Percentiles rank a stretch among this genome's conserved stretches.
phyloP scores from a whole-genome alignment of 2,113 vertebrate species.

The Hiodon tergisus region DNA sequence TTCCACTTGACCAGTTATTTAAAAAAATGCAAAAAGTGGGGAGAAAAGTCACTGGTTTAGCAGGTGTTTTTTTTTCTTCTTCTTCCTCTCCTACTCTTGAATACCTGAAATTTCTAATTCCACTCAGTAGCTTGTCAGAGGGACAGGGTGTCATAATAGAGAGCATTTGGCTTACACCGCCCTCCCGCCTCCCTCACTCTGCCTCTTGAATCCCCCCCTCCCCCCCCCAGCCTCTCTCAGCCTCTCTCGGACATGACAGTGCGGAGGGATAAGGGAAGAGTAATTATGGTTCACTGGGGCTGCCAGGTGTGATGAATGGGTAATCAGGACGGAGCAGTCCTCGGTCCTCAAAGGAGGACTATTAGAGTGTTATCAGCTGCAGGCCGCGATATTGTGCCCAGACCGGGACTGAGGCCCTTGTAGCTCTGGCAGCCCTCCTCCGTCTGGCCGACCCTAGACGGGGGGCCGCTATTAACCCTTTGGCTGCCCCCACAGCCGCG shows the following conservation, averaged over 20 bases:
- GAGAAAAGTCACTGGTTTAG: not conserved
- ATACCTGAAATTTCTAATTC: slow-evolving; percentile 71
- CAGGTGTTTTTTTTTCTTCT: slow-evolving; percentile 23
- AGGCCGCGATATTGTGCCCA: slow-evolving; percentile 70
- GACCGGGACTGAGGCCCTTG: slow-evolving; percentile 72
- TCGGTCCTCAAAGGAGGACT: slow-evolving; percentile 93
- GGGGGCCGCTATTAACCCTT: slow-evolving; percentile 34
- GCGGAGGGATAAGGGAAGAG: slow-evolving; percentile 95
- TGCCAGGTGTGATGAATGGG: slow-evolving; percentile 99
- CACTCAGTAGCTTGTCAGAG: slow-evolving; percentile 71
- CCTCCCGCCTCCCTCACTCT: slow-evolving; percentile 10
- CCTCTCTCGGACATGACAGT: slow-evolving; percentile 89
- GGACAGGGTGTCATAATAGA: slow-evolving; percentile 78
- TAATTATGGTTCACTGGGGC: slow-evolving; percentile 99
- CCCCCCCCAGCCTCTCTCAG: slow-evolving; percentile 34
- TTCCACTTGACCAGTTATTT: slow-evolving; percentile 26
- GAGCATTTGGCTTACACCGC: slow-evolving; percentile 55
- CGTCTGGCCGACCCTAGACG: slow-evolving; percentile 33
- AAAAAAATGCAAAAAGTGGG: slow-evolving; percentile 28
- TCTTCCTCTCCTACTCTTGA: slow-evolving; percentile 74
- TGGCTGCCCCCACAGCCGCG: slow-evolving; percentile 17
- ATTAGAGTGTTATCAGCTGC: slow-evolving; percentile 98
- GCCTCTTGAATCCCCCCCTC: slow-evolving; percentile 8
- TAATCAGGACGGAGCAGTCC: slow-evolving; percentile 93
- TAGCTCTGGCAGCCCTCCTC: slow-evolving; percentile 56